A percentile compares a stretch with the other conserved stretches of the same genome.
phyloP scores from a whole-genome alignment of 2,888 invertebrate genomes.

The Epinotia nisella region DNA sequence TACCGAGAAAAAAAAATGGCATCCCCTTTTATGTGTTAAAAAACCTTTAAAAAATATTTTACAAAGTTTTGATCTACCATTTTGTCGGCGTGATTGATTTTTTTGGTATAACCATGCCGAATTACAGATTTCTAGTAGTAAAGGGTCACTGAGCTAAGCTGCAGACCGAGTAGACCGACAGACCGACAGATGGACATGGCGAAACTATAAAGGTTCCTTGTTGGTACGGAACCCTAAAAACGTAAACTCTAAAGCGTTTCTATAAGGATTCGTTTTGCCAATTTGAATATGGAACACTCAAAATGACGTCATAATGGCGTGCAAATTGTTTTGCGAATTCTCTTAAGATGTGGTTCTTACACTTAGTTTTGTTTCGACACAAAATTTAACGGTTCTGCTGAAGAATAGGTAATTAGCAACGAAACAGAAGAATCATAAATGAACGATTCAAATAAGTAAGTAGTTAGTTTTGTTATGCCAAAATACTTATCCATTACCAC shows the following conservation, averaged over 20 bases:
- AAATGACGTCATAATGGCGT: constrained; percentile 10
- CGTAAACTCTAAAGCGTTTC: neutral
- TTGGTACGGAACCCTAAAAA: no score
- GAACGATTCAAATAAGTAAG: neutral
- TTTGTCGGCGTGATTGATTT: no score
- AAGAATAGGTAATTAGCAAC: constrained; percentile 15
- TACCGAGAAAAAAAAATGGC: no score
- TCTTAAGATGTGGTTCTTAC: constrained; percentile 4
- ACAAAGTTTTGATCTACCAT: no score
- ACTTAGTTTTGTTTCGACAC: constrained; percentile 15
- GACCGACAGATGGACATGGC: no score
- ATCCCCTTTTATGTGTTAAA: no score
- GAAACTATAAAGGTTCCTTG: no score
- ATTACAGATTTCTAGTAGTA: no score
- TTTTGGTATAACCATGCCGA: no score
- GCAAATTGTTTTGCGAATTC: constrained; percentile 20
- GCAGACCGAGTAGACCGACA: no score
- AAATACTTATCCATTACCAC: constrained; percentile 9
- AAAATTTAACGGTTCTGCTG: constrained; percentile 11
- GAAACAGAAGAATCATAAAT: neutral
- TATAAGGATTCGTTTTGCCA: neutral
- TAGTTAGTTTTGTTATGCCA: neutral
- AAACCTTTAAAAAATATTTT: no score
- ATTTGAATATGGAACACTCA: neutral
- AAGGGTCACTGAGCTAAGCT: no score